Evolutionary conservation across 2,797 vertebrate species (phyloP).

Genomic region (Otolemur crassicaudatus): DNA sequence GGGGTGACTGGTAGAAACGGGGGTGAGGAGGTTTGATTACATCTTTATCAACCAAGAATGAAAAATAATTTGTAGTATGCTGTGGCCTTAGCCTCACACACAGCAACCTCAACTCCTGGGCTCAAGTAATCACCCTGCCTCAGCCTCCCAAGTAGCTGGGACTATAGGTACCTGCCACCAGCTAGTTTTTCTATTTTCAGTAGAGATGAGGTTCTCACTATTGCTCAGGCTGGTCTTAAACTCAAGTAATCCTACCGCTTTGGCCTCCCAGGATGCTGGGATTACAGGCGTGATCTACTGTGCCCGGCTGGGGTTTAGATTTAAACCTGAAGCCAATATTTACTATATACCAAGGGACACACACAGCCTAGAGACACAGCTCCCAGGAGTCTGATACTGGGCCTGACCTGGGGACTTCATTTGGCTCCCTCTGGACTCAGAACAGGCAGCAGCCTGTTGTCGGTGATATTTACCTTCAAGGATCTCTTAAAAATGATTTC

Average conservation of each 20-base stretch:
- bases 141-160: too few species aligned
- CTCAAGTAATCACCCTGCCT: too few species aligned
- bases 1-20: neutral
- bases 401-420: fast-evolving
- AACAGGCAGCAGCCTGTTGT: neutral
- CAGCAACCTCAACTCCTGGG: too few species aligned
- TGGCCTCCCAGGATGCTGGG: too few species aligned
- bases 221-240: too few species aligned
- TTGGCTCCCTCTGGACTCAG: neutral
- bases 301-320: neutral
- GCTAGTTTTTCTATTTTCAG: too few species aligned
- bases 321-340: neutral
- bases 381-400: neutral
- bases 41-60: neutral
- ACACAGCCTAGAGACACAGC: neutral
- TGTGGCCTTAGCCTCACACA: too few species aligned
- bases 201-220: too few species aligned
- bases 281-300: too few species aligned
- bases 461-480: neutral
- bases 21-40: neutral
- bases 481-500: neutral
- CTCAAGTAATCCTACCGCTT: too few species aligned
- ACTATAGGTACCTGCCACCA: too few species aligned
- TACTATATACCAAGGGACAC: neutral
- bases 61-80: neutral